Conservation (phyloP, 1,140 invertebrate genomes). For the Magallana angulata region DNA sequence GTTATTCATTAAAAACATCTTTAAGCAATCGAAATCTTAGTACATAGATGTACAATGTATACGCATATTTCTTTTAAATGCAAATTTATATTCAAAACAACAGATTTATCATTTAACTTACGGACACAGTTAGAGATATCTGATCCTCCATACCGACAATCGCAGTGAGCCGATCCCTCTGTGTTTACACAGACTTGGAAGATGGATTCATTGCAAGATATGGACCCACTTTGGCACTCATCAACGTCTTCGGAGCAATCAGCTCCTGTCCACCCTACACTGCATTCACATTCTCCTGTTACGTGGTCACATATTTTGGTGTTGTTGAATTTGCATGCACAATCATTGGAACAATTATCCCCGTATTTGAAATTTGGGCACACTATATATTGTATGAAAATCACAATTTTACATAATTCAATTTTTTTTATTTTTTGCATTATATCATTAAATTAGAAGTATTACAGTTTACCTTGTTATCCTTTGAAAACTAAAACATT, state of each 20-base stretch:
- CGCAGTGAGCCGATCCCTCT: background rate
- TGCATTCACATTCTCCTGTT: background rate
- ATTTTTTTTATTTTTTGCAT: no score
- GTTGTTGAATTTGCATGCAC: background rate
- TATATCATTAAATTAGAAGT: no score
- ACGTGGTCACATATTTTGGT: background rate
- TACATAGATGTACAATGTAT: no score
- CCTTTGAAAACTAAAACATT: no score
- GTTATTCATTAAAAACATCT: no score
- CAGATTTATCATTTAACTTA: background rate
- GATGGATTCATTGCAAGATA: background rate
- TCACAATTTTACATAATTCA: no score
- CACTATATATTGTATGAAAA: background rate
- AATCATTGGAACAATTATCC: background rate
- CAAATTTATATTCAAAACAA: no score
- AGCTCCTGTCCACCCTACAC: background rate
- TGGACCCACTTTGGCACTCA: background rate
- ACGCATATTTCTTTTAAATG: no score
- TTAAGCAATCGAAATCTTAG: no score
- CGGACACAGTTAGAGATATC: background rate
- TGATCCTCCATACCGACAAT: background rate
- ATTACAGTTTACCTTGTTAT: no score
- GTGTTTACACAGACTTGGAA: conserved; percentile 12
- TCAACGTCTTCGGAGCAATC: background rate
- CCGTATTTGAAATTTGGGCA: background rate